Evolutionary conservation across 1,140 invertebrate species (phyloP).

Genomic region (Listronotus oregonensis): DNA sequence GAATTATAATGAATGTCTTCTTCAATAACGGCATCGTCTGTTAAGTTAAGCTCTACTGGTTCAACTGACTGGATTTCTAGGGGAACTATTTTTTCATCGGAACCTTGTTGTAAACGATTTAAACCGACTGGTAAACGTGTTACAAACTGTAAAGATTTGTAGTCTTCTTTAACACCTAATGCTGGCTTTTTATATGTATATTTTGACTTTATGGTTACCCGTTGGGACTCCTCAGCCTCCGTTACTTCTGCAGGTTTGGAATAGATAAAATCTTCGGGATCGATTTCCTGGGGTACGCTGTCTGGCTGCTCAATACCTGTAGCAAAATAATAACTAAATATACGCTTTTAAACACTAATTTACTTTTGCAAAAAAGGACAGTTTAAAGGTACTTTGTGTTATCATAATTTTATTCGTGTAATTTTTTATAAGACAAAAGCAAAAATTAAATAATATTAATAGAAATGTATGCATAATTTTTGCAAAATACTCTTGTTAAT

Average conservation of each 20-base stretch:
- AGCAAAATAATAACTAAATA: not conserved
- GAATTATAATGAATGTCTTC: not conserved
- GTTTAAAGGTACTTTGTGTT: no score
- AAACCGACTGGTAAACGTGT: constrained; percentile 42
- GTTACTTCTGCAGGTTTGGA: constrained; percentile 28
- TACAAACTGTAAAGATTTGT: constrained; percentile 32
- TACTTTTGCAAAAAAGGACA: no score
- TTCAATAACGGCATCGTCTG: constrained; percentile 16
- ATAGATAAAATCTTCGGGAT: constrained; percentile 26
- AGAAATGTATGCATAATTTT: no score
- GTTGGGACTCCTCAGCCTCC: constrained; percentile 31
- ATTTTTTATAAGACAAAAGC: no score
- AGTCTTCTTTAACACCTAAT: constrained; percentile 28
- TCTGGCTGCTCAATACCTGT: not conserved
- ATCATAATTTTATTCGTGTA: no score
- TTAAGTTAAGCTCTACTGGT: constrained; percentile 45
- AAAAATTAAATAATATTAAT: no score
- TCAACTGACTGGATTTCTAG: constrained; percentile 42
- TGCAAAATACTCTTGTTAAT: no score
- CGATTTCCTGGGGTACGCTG: constrained; percentile 9
- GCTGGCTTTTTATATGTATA: constrained; percentile 18
- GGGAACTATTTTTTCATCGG: constrained; percentile 40
- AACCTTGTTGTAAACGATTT: constrained; percentile 35
- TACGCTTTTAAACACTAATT: no score
- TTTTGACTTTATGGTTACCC: constrained; percentile 15